A percentile compares a stretch with the other conserved stretches of the same genome.
phyloP scores from a whole-genome alignment of 2,113 vertebrate species.

The Cheilinus undulatus region DNA sequence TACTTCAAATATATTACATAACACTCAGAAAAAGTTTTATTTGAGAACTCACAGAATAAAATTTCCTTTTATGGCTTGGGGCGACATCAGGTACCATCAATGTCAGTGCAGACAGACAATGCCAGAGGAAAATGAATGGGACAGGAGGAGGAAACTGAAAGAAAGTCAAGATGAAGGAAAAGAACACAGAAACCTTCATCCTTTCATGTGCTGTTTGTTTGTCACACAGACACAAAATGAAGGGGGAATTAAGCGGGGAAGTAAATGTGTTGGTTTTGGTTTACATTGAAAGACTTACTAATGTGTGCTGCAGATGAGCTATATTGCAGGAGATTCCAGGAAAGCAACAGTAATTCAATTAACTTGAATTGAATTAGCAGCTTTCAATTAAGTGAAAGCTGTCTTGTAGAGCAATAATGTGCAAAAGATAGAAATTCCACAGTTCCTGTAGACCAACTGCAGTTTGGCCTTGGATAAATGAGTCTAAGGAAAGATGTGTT shows the following conservation, averaged over 20 bases:
- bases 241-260: conserved; percentile 12
- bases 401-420: neutral
- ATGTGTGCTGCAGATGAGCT: neutral
- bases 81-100: conserved; percentile 44
- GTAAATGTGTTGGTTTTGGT: conserved; percentile 13
- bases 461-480: conserved; percentile 17
- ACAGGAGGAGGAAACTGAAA: conserved; percentile 33
- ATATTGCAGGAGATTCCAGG: neutral
- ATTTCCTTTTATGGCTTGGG: conserved; percentile 25
- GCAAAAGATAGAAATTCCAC: neutral
- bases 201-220: conserved; percentile 31
- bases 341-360: neutral
- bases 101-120: conserved; percentile 35
- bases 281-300: neutral
- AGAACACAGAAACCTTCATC: conserved; percentile 10
- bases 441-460: conserved; percentile 13
- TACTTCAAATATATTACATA: neutral
- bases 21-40: neutral
- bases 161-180: conserved; percentile 44
- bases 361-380: too few species aligned
- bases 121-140: conserved; percentile 40
- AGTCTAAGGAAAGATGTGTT: conserved; percentile 12
- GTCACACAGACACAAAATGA: conserved; percentile 11
- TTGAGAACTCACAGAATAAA: neutral
- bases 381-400: neutral